Base-by-base conservation (phyloP, 30 jellyfish, hydroid and myxozoan species). In the Pseudorhiza aurosa region DNA sequence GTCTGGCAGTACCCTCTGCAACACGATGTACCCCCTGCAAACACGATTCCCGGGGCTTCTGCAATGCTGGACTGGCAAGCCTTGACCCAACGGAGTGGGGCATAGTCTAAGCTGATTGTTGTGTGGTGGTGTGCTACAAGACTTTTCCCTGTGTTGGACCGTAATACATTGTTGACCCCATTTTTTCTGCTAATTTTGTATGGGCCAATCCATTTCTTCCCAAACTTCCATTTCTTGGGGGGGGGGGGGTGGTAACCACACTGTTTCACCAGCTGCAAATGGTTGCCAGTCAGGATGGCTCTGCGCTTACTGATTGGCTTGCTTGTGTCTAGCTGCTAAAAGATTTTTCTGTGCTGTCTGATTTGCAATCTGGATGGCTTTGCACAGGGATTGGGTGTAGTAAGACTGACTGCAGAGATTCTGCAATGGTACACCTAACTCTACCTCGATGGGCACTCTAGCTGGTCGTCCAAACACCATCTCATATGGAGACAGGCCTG, bases 151-250 rank as follows among this genome's bases (percentile, higher is more conserved):
- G 19, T 27, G 21, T 75, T 75, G 77, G 88, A 37, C 57, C 25
- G 79, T 24, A 75, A 25, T 35, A 43, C 78, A 39, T 75, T 39
- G 65, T 0, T 75, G 2, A 75, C 88, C 88, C 88, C 88, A 55
- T 30, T 75, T 25, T 35, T 33, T 26, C 80, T 24, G 36, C 68
- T 10, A 58, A 75, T 53, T 53, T 35, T 53, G 77, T 75, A 75
- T 35, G 88, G 88, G 67, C 88, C 88, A 58, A 40, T 30, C 79
- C 79, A 75, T 0, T 22, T 45, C 86, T 45, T 45, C 63, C 75
- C 73, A 50, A 73, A 73, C 60, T 73, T 73, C 86, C 86, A 75
- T 14, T 56, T 75, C 78, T 75, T 75, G 35, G 88, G 88, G 33
- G 79, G 79, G 68, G 80, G n/a, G n/a, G n/a, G n/a, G n/a, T n/a